phyloP scores from a whole-genome alignment of 2,113 vertebrate genomes.

The Hucho hucho region DNA sequence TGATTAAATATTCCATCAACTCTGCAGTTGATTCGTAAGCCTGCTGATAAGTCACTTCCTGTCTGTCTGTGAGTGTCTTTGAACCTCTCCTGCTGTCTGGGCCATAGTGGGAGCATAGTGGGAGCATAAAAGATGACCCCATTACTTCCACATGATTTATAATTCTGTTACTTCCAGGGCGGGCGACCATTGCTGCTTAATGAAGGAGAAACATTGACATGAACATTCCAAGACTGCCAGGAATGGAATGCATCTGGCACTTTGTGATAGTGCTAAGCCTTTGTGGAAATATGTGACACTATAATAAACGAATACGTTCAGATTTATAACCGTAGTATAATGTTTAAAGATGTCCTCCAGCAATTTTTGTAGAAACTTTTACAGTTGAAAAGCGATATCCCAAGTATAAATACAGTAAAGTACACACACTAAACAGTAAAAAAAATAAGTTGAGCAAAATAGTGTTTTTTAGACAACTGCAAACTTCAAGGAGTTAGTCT shows the following conservation, averaged over 20 bases:
- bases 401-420: too few relatives aligned
- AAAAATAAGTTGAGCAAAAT: too few relatives aligned
- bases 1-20: too few relatives aligned
- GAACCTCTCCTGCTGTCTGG: conserved; percentile 21
- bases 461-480: too few relatives aligned
- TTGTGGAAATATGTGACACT: conserved; percentile 26
- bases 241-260: conserved; percentile 9
- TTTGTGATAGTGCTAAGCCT: conserved; percentile 34
- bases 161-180: conserved; percentile 15
- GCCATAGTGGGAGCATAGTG: background rate
- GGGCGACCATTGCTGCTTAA: conserved; percentile 10
- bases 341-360: background rate
- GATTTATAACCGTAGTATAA: conserved; percentile 10
- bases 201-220: conserved; percentile 28
- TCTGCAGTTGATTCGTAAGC: too few relatives aligned
- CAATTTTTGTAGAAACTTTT: too few relatives aligned
- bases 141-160: conserved; percentile 18
- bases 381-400: too few relatives aligned
- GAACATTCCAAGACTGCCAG: background rate
- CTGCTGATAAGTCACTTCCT: conserved; percentile 25
- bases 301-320: conserved; percentile 1
- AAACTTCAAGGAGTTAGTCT: too few relatives aligned
- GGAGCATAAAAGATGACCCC: background rate
- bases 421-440: too few relatives aligned
- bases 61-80: conserved; percentile 14